Evolutionary conservation across 2,113 vertebrate species (phyloP).

Genomic region (Ciconia boyciana): DNA sequence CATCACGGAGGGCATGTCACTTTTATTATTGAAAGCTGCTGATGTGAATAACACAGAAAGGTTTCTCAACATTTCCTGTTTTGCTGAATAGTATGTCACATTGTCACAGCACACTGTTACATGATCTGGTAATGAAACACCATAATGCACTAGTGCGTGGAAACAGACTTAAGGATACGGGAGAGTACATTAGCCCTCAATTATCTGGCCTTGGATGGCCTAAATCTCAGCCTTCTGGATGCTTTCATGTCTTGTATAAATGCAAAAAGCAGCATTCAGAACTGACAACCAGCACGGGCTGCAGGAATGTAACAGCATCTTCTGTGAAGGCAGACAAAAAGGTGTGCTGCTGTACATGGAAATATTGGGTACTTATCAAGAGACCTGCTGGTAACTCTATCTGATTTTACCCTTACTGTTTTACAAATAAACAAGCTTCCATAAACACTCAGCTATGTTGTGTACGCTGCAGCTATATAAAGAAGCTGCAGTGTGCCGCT

Average conservation of each 20-base stretch:
- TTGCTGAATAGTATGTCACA: conserved; percentile 16
- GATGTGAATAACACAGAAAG: conserved; percentile 33
- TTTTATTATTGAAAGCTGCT: conserved; percentile 30
- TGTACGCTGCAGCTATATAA: not conserved
- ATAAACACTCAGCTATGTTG: not conserved
- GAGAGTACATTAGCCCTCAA: conserved; percentile 5
- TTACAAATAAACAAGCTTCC: not conserved
- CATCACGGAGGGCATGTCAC: not conserved
- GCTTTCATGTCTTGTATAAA: not conserved
- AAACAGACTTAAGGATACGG: not conserved
- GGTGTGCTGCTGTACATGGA: not conserved
- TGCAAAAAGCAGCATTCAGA: not conserved
- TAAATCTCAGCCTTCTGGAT: conserved; percentile 15
- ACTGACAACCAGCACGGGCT: not conserved
- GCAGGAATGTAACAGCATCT: not conserved
- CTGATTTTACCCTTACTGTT: not conserved
- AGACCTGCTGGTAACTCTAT: not conserved
- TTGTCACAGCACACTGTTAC: conserved; percentile 34
- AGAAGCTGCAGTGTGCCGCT: not conserved
- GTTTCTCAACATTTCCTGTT: conserved; percentile 36
- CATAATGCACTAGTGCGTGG: not conserved
- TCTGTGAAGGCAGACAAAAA: not conserved
- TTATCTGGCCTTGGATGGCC: conserved; percentile 13
- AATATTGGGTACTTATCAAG: not conserved
- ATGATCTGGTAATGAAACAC: conserved; percentile 50